Conservation (phyloP, 1,140 invertebrate genomes). For the Drosophila mojavensis region DNA sequence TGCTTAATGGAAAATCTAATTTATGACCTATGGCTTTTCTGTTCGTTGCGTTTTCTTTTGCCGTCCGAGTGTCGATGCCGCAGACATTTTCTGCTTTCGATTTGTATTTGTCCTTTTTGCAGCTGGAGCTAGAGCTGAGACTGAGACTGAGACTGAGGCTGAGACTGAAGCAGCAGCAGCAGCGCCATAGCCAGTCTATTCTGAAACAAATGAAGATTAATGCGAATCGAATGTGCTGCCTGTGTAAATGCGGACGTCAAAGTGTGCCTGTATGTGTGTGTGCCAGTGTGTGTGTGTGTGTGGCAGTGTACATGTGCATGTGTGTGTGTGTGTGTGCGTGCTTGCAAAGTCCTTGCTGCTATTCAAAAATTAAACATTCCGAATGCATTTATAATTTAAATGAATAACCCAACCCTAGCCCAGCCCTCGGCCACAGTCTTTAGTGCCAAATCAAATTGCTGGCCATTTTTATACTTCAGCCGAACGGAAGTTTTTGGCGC, state of each 20-base stretch:
- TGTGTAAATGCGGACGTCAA: conserved; percentile 67
- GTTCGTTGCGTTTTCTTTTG: conserved; percentile 74
- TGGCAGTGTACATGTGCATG: not conserved
- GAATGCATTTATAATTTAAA: conserved; percentile 83
- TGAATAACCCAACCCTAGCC: conserved; percentile 66
- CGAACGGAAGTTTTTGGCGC: conserved; percentile 76
- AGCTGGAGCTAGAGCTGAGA: conserved; percentile 11
- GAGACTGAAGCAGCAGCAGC: not conserved
- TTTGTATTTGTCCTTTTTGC: conserved; percentile 79
- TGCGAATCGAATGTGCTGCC: conserved; percentile 81
- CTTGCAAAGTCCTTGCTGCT: conserved; percentile 32
- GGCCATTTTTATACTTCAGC: conserved; percentile 62
- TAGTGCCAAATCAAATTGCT: conserved; percentile 45
- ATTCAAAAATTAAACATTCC: conserved; percentile 82
- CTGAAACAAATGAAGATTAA: conserved; percentile 82
- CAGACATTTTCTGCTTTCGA: conserved; percentile 76
- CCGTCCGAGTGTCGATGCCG: conserved; percentile 65
- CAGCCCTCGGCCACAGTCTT: not conserved
- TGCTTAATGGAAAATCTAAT: conserved; percentile 83
- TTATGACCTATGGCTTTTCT: conserved; percentile 83
- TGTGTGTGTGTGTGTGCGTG: conserved; percentile 6
- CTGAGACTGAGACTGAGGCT: not conserved
- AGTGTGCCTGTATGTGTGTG: conserved; percentile 6
- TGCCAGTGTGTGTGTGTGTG: conserved; percentile 28
- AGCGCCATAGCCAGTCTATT: conserved; percentile 64